These are phyloP conservation scores for Eupithecia centaureata DNA, from an alignment of 2,888 invertebrate genomes.

Conservation along the genomic window DNA sequence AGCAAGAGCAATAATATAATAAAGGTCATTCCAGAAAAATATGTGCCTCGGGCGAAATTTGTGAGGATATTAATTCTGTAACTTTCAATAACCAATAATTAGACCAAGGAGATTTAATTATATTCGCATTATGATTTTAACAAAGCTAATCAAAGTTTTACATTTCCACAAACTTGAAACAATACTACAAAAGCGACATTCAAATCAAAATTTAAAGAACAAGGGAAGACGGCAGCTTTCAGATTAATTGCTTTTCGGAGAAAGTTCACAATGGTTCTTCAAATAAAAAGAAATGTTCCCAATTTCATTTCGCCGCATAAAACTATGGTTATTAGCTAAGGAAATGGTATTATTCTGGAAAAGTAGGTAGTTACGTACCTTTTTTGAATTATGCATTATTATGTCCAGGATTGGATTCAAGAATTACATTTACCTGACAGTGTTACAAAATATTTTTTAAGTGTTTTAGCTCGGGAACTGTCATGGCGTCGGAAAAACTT, in stretches of 20 bases:
- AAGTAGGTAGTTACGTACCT: neutral
- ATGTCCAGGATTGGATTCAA: constrained; percentile 1
- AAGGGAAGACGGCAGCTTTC: neutral
- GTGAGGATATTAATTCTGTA: neutral
- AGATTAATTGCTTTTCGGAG: neutral
- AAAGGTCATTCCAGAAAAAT: too few species aligned
- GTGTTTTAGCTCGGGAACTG: too few species aligned
- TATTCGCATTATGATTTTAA: neutral
- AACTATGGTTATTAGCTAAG: constrained; percentile 4
- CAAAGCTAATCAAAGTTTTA: neutral
- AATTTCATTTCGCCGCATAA: constrained; percentile 17
- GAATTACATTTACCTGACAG: too few species aligned
- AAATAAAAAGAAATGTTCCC: constrained; percentile 6
- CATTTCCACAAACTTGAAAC: neutral
- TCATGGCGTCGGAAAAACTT: neutral
- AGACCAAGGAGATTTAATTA: neutral
- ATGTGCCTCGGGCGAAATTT: too few species aligned
- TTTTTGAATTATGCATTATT: constrained; percentile 8
- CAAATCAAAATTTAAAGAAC: neutral
- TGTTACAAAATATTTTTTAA: too few species aligned
- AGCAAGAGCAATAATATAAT: too few species aligned
- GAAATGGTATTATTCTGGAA: constrained; percentile 8
- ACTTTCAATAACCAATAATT: neutral
- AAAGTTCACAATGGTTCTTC: neutral
- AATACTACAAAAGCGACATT: neutral